Percentiles rank a stretch among this genome's conserved stretches.
These are phyloP conservation scores for Hesperia comma DNA, from an alignment of 2,888 invertebrate species.

Conservation along the genomic window DNA sequence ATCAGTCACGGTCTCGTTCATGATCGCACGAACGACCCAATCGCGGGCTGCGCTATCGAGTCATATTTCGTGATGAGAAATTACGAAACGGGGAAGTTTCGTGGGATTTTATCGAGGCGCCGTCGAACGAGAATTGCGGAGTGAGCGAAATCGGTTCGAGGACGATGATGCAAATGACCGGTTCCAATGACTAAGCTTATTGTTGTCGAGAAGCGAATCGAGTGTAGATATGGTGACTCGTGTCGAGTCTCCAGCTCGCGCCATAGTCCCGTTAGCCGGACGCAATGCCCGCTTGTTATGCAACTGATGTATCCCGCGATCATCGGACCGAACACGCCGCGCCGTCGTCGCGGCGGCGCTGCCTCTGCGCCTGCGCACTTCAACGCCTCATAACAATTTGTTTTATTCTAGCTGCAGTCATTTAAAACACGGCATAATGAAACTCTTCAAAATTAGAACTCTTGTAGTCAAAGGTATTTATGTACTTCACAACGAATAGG, in stretches of 20 bases:
- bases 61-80: constrained; percentile 64
- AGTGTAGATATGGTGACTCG: constrained; percentile 49
- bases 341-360: not conserved
- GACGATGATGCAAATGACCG: constrained; percentile 58
- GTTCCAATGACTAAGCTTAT: constrained; percentile 51
- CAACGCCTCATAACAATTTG: not conserved
- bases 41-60: constrained; percentile 41
- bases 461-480: not conserved
- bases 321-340: constrained; percentile 32
- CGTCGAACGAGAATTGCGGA: constrained; percentile 48
- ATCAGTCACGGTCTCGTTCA: constrained; percentile 70
- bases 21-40: constrained; percentile 59
- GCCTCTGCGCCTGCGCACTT: not conserved
- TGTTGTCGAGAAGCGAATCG: constrained; percentile 48
- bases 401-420: not conserved
- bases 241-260: constrained; percentile 53
- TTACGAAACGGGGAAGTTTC: constrained; percentile 63
- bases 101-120: constrained; percentile 53
- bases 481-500: not conserved
- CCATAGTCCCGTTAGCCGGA: constrained; percentile 75
- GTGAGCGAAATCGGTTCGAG: constrained; percentile 52
- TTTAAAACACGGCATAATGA: not conserved
- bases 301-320: constrained; percentile 68
- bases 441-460: not conserved
- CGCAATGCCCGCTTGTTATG: constrained; percentile 73